A percentile compares a stretch with the other conserved stretches of the same genome.
phyloP scores from a whole-genome alignment of 2,797 vertebrate species.

The Cossypha dichroa region DNA sequence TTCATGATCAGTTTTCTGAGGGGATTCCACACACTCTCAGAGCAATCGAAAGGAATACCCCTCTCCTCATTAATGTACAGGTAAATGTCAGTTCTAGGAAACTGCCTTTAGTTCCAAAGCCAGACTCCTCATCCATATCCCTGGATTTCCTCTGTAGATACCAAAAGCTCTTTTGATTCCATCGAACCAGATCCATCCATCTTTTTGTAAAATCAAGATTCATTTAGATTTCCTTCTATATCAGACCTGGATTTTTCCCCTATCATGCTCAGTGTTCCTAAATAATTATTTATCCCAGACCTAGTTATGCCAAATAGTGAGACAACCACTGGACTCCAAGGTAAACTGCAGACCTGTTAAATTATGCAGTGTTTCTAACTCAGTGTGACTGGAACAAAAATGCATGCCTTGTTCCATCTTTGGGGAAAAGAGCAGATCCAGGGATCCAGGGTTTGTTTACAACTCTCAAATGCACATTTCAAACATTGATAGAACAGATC shows the following conservation, averaged over 20 bases:
- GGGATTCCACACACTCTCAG: slow-evolving; percentile 65
- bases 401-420: background rate
- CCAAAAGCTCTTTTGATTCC: background rate
- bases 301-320: background rate
- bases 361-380: background rate
- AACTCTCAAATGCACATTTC: background rate
- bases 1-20: slow-evolving; percentile 62
- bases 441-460: background rate
- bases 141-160: background rate
- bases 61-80: background rate
- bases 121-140: background rate
- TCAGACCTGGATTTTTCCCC: background rate
- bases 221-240: background rate
- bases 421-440: background rate
- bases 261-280: background rate
- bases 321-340: background rate
- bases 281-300: background rate
- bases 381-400: background rate
- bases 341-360: background rate
- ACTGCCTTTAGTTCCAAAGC: background rate
- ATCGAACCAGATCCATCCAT: background rate
- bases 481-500: background rate
- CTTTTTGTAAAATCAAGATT: background rate
- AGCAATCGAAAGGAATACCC: slow-evolving; percentile 37
- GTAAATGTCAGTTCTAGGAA: background rate